phyloP scores from a whole-genome alignment of 2,113 vertebrate genomes.

The Chrysochloris asiatica region DNA sequence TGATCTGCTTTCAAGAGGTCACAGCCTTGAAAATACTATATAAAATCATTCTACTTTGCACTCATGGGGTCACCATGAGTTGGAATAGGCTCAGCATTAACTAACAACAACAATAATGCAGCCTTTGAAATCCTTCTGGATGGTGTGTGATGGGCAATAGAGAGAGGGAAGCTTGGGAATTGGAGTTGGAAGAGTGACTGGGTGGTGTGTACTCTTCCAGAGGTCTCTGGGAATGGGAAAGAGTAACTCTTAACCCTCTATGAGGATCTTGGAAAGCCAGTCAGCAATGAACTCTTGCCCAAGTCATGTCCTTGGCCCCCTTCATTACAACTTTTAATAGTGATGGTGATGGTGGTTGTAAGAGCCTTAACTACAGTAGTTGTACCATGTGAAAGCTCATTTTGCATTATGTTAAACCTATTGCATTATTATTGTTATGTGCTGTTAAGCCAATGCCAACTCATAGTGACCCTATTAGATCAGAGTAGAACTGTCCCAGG shows the following conservation, averaged over 20 bases:
- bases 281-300: neutral
- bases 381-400: neutral
- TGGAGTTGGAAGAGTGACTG: accelerated
- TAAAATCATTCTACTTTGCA: neutral
- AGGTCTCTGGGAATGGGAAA: neutral
- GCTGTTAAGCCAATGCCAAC: neutral
- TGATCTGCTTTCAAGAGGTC: neutral
- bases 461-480: neutral
- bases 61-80: neutral
- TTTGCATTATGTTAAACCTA: neutral
- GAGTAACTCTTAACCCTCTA: neutral
- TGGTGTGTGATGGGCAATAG: neutral
- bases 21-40: neutral
- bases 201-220: neutral
- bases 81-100: neutral
- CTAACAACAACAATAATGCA: neutral
- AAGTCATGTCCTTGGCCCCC: neutral
- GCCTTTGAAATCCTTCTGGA: neutral
- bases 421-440: neutral
- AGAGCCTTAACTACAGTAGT: neutral
- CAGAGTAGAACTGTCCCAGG: neutral
- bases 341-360: no score
- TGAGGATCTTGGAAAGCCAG: neutral
- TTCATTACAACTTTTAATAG: neutral
- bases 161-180: neutral